Conservation (phyloP, 1,140 invertebrate genomes). For the Popillia japonica region DNA sequence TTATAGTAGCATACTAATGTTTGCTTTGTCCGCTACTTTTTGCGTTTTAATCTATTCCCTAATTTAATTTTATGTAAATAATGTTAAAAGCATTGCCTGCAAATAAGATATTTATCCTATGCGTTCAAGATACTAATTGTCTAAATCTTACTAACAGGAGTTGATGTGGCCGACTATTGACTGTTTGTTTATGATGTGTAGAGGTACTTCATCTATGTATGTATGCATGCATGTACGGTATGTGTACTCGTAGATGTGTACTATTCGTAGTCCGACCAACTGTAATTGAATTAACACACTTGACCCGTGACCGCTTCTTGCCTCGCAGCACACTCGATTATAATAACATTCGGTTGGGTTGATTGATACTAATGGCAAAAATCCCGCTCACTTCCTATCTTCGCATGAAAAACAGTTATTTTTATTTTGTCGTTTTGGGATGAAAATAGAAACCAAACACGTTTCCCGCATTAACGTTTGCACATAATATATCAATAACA, state of each 20-base stretch:
- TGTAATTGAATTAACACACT: constrained; percentile 38
- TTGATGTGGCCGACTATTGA: constrained; percentile 26
- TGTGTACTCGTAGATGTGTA: constrained; percentile 1
- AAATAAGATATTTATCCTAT: constrained; percentile 10
- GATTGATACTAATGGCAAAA: constrained; percentile 38
- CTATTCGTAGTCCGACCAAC: constrained; percentile 23
- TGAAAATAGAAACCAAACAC: constrained; percentile 22
- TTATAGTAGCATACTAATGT: neutral
- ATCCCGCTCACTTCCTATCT: constrained; percentile 35
- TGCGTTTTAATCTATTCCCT: neutral
- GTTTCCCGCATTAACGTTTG: constrained; percentile 31
- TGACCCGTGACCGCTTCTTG: constrained; percentile 36
- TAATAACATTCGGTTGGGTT: constrained; percentile 35
- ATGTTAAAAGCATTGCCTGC: constrained; percentile 12
- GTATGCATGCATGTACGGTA: neutral
- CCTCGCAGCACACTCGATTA: constrained; percentile 37
- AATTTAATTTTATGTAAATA: constrained; percentile 7
- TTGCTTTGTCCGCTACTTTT: neutral
- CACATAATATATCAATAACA: constrained; percentile 15
- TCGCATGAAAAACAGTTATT: constrained; percentile 31
- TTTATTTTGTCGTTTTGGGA: constrained; percentile 3
- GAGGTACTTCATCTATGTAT: neutral
- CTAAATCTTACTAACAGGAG: constrained; percentile 17
- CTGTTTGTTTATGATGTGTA: constrained; percentile 1
- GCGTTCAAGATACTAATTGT: neutral